Percentiles rank a stretch among this genome's conserved stretches.
Evolutionary conservation across 2,888 invertebrate genomes (phyloP).

Genomic region (Scaptodrosophila latifasciaeformis): DNA sequence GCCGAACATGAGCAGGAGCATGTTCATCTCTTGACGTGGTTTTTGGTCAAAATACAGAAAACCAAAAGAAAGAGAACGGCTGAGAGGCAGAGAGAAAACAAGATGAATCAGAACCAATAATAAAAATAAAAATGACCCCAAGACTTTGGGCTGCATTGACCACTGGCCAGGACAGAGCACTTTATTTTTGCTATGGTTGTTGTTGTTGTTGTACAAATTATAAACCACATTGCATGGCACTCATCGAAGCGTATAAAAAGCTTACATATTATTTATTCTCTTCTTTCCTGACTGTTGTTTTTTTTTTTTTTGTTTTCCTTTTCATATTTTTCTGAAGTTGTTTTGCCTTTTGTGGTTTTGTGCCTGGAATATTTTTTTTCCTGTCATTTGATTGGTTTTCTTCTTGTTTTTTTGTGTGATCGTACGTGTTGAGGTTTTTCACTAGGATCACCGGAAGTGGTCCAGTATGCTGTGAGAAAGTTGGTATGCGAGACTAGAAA

Average conservation of each 20-base stretch:
- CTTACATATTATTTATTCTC: constrained; percentile 52
- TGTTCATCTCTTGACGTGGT: constrained; percentile 48
- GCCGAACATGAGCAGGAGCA: constrained; percentile 33
- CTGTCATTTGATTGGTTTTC: constrained; percentile 28
- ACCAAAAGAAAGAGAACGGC: background rate
- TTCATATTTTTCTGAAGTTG: constrained; percentile 17
- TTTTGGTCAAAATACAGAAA: no score
- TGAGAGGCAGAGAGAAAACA: constrained; percentile 3
- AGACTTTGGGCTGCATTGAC: background rate
- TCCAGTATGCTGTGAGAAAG: no score
- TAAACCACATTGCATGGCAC: constrained; percentile 44
- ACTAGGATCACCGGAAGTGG: no score
- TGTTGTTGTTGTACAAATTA: constrained; percentile 38
- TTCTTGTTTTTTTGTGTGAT: no score
- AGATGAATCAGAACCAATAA: no score
- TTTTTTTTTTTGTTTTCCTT: background rate
- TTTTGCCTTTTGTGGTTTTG: background rate
- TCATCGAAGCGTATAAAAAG: constrained; percentile 46
- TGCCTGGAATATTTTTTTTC: constrained; percentile 3
- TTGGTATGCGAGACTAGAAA: no score
- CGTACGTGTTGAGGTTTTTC: background rate
- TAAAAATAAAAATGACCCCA: no score
- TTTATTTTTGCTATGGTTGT: background rate
- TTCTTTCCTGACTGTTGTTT: constrained; percentile 1
- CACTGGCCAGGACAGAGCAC: constrained; percentile 9